Evolutionary conservation across 2,797 vertebrate genomes (phyloP).

Genomic region (Tachyglossus aculeatus): DNA sequence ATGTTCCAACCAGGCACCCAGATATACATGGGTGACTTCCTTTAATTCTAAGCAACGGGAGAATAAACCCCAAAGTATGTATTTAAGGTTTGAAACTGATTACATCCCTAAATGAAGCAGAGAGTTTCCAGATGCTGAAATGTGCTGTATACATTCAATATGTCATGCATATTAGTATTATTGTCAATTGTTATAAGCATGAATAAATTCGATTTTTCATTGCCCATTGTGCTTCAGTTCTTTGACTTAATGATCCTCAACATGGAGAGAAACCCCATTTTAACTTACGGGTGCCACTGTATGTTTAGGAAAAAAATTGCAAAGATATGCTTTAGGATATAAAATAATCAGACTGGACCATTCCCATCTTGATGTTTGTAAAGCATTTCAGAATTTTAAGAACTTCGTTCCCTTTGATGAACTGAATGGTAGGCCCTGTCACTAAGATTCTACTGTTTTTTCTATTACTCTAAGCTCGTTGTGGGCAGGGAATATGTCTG

Average conservation of each 20-base stretch:
- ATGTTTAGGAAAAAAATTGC: slow-evolving; percentile 44
- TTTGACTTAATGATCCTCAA: slow-evolving; percentile 72
- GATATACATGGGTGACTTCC: slow-evolving; percentile 33
- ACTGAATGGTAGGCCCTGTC: slow-evolving; percentile 49
- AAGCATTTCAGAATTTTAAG: slow-evolving; percentile 56
- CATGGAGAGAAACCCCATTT: slow-evolving; percentile 65
- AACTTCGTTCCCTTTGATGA: slow-evolving; percentile 49
- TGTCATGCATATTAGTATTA: slow-evolving; percentile 54
- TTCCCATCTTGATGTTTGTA: slow-evolving; percentile 46
- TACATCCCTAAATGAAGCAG: slow-evolving; percentile 48
- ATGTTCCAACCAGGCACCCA: slow-evolving; percentile 6
- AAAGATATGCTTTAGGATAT: slow-evolving; percentile 57
- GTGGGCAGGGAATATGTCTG: no score
- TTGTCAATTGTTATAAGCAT: slow-evolving; percentile 63
- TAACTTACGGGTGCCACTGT: slow-evolving; percentile 65
- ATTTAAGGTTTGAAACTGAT: slow-evolving; percentile 68
- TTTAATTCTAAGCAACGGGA: slow-evolving; percentile 44
- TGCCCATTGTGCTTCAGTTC: slow-evolving; percentile 67
- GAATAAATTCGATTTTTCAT: slow-evolving; percentile 68
- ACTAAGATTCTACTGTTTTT: slow-evolving; percentile 56
- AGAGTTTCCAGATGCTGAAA: slow-evolving; percentile 65
- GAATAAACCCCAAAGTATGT: slow-evolving; percentile 45
- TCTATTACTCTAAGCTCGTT: no score
- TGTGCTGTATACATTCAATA: slow-evolving; percentile 50
- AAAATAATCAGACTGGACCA: slow-evolving; percentile 61